These are phyloP conservation scores for Microctonus hyperodae DNA, from an alignment of 2,888 invertebrate genomes.

Conservation along the genomic window DNA sequence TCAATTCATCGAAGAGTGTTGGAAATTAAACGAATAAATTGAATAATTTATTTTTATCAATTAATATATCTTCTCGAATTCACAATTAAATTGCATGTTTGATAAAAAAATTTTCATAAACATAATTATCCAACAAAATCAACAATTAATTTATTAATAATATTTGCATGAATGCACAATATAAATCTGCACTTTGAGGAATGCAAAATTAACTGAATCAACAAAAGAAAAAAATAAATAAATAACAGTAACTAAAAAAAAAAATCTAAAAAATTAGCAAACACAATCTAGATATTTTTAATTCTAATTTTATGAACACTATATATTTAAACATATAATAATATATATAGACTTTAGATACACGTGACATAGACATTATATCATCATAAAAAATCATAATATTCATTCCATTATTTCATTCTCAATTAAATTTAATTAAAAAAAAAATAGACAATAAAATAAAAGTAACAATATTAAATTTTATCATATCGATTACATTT, in stretches of 20 bases:
- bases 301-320: background rate
- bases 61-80: too few species aligned
- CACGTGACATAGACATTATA: background rate
- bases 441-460: background rate
- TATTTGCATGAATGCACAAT: background rate
- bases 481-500: background rate
- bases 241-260: background rate
- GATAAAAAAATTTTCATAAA: too few species aligned
- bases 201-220: background rate
- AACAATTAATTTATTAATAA: too few species aligned
- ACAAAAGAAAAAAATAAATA: background rate
- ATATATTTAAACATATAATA: background rate
- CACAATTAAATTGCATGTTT: too few species aligned
- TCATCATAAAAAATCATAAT: background rate
- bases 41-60: too few species aligned
- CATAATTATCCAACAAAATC: too few species aligned
- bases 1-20: too few species aligned
- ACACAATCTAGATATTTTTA: background rate
- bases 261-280: background rate
- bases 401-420: background rate
- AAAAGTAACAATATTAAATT: too few species aligned
- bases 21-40: too few species aligned
- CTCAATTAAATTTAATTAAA: background rate
- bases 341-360: background rate
- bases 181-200: background rate